Evolutionary conservation across 1,140 invertebrate species (phyloP).

Genomic region (honey bee (Apis mellifera)): DNA sequence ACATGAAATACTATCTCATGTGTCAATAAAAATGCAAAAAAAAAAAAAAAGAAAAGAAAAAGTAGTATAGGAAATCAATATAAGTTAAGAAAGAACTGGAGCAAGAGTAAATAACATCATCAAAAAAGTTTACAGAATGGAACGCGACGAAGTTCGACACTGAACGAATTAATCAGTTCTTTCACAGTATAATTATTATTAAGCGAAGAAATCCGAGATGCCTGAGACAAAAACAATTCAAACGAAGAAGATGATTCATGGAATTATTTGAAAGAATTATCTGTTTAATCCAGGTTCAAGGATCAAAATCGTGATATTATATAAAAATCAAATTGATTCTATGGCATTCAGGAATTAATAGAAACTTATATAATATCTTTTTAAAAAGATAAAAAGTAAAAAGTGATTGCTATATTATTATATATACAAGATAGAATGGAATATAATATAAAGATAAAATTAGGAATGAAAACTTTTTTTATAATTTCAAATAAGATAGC

Average conservation of each 20-base stretch:
- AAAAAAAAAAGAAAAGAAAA: too few species aligned
- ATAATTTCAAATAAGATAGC: too few species aligned
- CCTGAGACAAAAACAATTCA: too few species aligned
- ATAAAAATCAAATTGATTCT: slow-evolving; percentile 58
- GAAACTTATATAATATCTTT: not conserved
- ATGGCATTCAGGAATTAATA: slow-evolving; percentile 20
- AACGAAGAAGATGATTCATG: not conserved
- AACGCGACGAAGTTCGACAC: not conserved
- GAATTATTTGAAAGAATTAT: slow-evolving; percentile 34
- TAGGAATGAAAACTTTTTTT: too few species aligned
- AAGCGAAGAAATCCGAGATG: not conserved
- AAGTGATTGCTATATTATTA: not conserved
- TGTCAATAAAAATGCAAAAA: too few species aligned
- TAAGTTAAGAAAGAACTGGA: too few species aligned
- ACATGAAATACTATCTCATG: too few species aligned
- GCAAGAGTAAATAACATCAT: not conserved
- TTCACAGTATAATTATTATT: slow-evolving; percentile 22
- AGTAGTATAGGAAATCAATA: too few species aligned
- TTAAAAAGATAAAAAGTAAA: too few species aligned
- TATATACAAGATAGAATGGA: too few species aligned
- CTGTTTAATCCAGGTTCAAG: slow-evolving; percentile 17
- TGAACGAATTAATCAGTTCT: not conserved
- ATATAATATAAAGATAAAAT: too few species aligned
- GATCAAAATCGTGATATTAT: not conserved
- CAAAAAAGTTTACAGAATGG: not conserved